Percentiles rank a stretch among this genome's conserved stretches.
Evolutionary conservation across 2,113 vertebrate species (phyloP).

Genomic region (Cavia aperea): DNA sequence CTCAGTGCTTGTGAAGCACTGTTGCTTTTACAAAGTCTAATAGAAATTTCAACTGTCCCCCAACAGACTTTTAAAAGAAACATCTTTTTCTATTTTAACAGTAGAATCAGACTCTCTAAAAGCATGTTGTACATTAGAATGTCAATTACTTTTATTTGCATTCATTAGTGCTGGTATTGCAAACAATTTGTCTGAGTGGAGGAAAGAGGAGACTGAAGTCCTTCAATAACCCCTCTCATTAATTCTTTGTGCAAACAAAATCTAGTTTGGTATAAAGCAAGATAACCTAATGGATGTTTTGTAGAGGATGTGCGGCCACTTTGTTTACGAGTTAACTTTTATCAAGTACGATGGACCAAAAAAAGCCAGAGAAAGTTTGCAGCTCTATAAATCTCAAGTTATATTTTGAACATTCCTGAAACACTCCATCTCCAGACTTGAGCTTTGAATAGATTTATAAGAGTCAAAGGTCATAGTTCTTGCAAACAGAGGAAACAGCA

Average conservation of each 20-base stretch:
- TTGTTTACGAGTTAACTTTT: conserved; percentile 60
- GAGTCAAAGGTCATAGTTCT: conserved; percentile 74
- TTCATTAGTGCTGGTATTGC: conserved; percentile 45
- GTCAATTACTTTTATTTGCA: conserved; percentile 45
- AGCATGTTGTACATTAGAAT: conserved; percentile 18
- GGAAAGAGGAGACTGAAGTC: conserved; percentile 44
- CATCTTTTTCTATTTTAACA: conserved; percentile 44
- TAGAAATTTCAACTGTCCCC: neutral
- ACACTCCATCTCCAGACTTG: conserved; percentile 70
- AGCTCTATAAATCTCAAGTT: conserved; percentile 71
- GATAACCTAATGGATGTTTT: conserved; percentile 68
- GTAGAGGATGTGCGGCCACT: conserved; percentile 64
- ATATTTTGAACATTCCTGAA: conserved; percentile 72
- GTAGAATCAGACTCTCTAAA: neutral
- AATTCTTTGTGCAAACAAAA: conserved; percentile 67
- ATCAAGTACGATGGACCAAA: conserved; percentile 68
- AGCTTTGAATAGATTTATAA: conserved; percentile 74
- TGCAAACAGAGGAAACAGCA: conserved; percentile 78
- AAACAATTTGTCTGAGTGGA: conserved; percentile 49
- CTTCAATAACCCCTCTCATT: conserved; percentile 66
- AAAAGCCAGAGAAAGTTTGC: conserved; percentile 63
- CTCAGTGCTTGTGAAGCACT: neutral
- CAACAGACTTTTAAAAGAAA: neutral
- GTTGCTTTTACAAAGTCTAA: neutral
- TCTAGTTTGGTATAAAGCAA: conserved; percentile 62